Evolutionary conservation across 2,797 vertebrate genomes (phyloP), one percentile per base, ranked within the genome.

Genomic region (Spinibarbus caldwelli): DNA sequence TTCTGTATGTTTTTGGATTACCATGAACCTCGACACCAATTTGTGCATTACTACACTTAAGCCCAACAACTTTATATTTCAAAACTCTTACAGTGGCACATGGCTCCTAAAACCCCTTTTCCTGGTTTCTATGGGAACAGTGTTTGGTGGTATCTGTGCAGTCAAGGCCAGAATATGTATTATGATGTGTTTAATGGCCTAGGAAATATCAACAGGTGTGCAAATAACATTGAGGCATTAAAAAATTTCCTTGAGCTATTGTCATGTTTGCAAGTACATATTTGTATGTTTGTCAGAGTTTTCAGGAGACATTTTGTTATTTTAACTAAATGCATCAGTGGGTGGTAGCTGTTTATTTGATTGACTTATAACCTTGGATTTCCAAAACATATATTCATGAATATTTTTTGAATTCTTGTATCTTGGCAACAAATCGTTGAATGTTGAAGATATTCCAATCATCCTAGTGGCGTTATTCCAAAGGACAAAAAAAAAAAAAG

Each of bases 371-470:
- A 66, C 81, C 57, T 83, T 83, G 81, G 9, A 75, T 47, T 75
- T 82, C 36, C 80, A 71, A 75, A 83, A 75, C 54, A 49, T 70
- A 70, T 75, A 75, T 75, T 71, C 34, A 71, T 59, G 47, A 82
- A 43, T 29, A 4, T 41, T 71, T 43, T 26, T 6, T n/a, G 23
- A 47, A 19, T 75, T 52, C 2, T 21, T 76, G 9, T 68, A 78
- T 29, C 10, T 43, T 19, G 43, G 12, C 26, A 77, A 41, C 21
- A 72, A 43, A 57, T 23, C 41, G 6, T 7, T 7, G 9, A 43
- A 6, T 2, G 2, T 5, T 57, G 14, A 59, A 78, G 36, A n/a
- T 38, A 54, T 31, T 71, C n/a, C 47, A 54, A 15, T 38, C 31
- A 21, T 34, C 23, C 12, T 43, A 15, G 36, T 68, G 34, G 68